These are phyloP conservation scores for Leucoptera coffeella DNA, from an alignment of 2,888 invertebrate genomes.

Conservation along the genomic window DNA sequence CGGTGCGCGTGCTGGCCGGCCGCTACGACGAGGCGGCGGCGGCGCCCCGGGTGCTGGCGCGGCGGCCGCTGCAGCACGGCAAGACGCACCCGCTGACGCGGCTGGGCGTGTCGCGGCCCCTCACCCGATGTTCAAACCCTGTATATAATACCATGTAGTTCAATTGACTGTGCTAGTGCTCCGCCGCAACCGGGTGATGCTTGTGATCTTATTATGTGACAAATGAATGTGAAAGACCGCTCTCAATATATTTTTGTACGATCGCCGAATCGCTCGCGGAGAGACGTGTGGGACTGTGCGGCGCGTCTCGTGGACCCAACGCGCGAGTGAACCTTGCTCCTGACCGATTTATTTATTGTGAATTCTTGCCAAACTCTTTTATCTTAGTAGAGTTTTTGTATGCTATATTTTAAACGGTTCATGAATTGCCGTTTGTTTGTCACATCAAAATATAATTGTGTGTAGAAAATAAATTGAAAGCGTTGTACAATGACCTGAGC, in stretches of 20 bases:
- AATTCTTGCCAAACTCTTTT: conserved; percentile 54
- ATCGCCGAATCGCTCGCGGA: too few species aligned
- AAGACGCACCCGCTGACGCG: conserved; percentile 88
- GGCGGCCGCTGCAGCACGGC: conserved; percentile 64
- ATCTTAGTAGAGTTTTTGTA: conserved; percentile 51
- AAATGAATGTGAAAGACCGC: too few species aligned
- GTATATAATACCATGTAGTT: conserved; percentile 87
- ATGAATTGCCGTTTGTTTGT: conserved; percentile 47
- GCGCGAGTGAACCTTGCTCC: conserved; percentile 1
- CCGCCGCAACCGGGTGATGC: neutral
- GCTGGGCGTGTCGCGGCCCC: conserved; percentile 73
- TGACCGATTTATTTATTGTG: conserved; percentile 31
- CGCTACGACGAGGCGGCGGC: conserved; percentile 56
- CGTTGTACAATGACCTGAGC: conserved; percentile 40
- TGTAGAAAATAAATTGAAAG: conserved; percentile 44
- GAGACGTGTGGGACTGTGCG: too few species aligned
- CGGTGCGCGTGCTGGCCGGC: conserved; percentile 57
- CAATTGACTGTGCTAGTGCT: conserved; percentile 36
- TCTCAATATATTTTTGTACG: too few species aligned
- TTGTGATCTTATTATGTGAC: too few species aligned
- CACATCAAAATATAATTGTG: conserved; percentile 41
- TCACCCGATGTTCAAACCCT: conserved; percentile 66
- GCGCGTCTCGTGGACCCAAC: too few species aligned
- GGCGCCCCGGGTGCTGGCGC: conserved; percentile 5
- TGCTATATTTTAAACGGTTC: conserved; percentile 47